Conservation (phyloP, 2,888 invertebrate species). For the Catotricha subobsoleta region DNA sequence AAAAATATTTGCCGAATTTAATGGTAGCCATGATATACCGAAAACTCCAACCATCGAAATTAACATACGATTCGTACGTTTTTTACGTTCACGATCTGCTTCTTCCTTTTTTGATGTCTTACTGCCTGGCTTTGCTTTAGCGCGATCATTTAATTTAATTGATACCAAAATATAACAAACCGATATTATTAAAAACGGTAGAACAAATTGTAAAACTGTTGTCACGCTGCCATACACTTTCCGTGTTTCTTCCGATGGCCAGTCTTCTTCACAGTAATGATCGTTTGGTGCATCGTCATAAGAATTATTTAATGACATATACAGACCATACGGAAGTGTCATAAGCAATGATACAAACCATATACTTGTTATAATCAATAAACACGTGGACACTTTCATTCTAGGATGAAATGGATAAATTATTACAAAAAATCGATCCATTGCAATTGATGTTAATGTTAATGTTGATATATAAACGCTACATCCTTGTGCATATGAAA, state of each 20-base stretch:
- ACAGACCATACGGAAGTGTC: slow-evolving; percentile 74
- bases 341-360: slow-evolving; percentile 79
- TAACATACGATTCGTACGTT: slow-evolving; percentile 88
- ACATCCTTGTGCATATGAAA: slow-evolving; percentile 85
- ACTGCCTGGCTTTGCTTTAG: slow-evolving; percentile 65
- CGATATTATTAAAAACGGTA: slow-evolving; percentile 86
- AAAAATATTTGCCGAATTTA: slow-evolving; percentile 77
- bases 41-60: slow-evolving; percentile 96
- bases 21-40: slow-evolving; percentile 85
- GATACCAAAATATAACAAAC: slow-evolving; percentile 90
- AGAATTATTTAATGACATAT: slow-evolving; percentile 45
- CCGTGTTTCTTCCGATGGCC: slow-evolving; percentile 71
- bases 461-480: slow-evolving; percentile 95
- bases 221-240: slow-evolving; percentile 73
- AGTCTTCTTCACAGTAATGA: slow-evolving; percentile 67
- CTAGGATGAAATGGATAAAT: slow-evolving; percentile 87
- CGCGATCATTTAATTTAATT: slow-evolving; percentile 65
- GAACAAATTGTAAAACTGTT: slow-evolving; percentile 75
- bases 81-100: slow-evolving; percentile 73
- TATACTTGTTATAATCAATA: slow-evolving; percentile 69
- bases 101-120: slow-evolving; percentile 76
- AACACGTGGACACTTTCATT: slow-evolving; percentile 75
- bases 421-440: slow-evolving; percentile 94
- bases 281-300: slow-evolving; percentile 25
- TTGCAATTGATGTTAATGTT: slow-evolving; percentile 91